Evolutionary conservation across 2,888 invertebrate species (phyloP), one percentile per base, ranked within the genome.

Genomic region (Mesorhabditis belari): DNA sequence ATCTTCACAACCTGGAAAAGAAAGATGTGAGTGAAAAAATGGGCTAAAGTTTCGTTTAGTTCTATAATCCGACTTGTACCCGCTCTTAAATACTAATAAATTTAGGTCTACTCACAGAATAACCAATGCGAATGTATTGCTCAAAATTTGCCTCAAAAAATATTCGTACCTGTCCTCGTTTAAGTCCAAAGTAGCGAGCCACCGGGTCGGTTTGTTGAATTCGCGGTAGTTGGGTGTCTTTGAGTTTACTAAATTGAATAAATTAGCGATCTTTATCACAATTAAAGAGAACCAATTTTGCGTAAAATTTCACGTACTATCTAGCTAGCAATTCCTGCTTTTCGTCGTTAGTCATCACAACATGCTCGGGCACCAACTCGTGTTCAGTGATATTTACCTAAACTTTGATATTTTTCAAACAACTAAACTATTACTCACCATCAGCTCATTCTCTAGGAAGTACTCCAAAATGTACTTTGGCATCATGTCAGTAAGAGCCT

Each of bases 121-220:
- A n/a, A n/a, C n/a, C n/a, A n/a, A n/a, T n/a, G n/a, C n/a, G n/a
- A n/a, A n/a, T n/a, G n/a, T n/a, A n/a, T n/a, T n/a, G n/a, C n/a
- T n/a, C n/a, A n/a, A n/a, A n/a, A n/a, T n/a, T n/a, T n/a, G n/a
- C n/a, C n/a, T n/a, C n/a, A 80, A 81, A 90, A 91, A 87, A 54
- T 23, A 55, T 4, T 6, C 44, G 21, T 29, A 56, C 55, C 62
- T 98, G 96, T 73, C 98, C 98, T 84, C 96, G 87, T 82, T 94
- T 95, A 9, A 99, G 86, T 63, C 98, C 98, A 85, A 94, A 98
- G 83, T 99, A 99, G 81, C 98, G 86, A 0, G 98, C 92, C 1
- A 98, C 96, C 0, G 98, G 98, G 85, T 98, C 98, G 57, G 94
- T 93, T 6, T 90, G 91, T 84, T 98, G 98, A 82, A 98, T 99